Percentiles rank a stretch among this genome's conserved stretches.
phyloP scores from a whole-genome alignment of 2,797 vertebrate species.

The Lepilemur septentrionalis region DNA sequence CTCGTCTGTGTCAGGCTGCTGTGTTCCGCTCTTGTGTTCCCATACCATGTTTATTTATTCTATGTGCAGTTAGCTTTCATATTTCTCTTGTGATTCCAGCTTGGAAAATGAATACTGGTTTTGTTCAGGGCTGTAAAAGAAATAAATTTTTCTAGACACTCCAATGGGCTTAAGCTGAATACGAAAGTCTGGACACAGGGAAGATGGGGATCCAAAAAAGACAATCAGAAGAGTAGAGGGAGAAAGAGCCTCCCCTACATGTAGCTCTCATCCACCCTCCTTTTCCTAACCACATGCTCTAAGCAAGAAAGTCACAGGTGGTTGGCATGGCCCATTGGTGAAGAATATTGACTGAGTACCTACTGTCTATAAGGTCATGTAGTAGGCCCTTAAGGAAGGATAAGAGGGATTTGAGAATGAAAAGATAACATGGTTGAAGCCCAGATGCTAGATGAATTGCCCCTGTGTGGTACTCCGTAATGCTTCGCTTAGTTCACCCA shows the following conservation, averaged over 20 bases:
- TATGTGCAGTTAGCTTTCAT: slow-evolving; percentile 84
- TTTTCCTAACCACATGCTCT: background rate
- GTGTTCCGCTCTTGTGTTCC: slow-evolving; percentile 83
- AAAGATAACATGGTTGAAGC: background rate
- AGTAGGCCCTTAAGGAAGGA: background rate
- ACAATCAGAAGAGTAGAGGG: slow-evolving; percentile 52
- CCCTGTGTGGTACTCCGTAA: background rate
- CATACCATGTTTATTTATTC: slow-evolving; percentile 89
- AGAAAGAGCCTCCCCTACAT: background rate
- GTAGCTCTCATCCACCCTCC: background rate
- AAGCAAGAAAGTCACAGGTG: background rate
- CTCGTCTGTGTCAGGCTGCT: slow-evolving; percentile 74
- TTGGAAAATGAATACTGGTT: slow-evolving; percentile 81
- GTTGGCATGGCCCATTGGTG: background rate
- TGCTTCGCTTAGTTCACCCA: background rate
- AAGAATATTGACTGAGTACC: background rate
- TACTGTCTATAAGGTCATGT: background rate
- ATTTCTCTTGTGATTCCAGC: slow-evolving; percentile 86
- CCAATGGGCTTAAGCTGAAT: slow-evolving; percentile 72
- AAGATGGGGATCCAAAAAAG: slow-evolving; percentile 12
- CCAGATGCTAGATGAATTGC: background rate
- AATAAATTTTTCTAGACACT: slow-evolving; percentile 79
- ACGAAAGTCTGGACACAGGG: slow-evolving; percentile 68
- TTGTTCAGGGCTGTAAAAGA: slow-evolving; percentile 70
- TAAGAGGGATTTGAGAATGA: background rate